phyloP scores from a whole-genome alignment of 2,888 invertebrate genomes.

The Gymnoscelis rufifasciata region DNA sequence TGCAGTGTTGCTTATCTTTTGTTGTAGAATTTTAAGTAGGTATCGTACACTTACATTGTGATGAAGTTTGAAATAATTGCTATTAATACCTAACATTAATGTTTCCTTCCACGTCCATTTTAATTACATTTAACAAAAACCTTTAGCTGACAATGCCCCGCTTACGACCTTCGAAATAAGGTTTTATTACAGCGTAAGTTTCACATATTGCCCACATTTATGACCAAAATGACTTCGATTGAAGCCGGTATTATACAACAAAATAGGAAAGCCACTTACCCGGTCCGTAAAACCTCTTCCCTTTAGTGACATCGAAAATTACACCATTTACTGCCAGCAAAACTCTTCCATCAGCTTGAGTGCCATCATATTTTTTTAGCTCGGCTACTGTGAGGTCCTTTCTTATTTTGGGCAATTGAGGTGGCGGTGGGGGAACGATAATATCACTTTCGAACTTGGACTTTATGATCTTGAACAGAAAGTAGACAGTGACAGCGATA shows the following conservation, averaged over 20 bases:
- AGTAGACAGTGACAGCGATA: constrained; percentile 63
- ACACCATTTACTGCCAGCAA: constrained; percentile 95
- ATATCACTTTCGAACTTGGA: constrained; percentile 61
- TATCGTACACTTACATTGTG: background rate
- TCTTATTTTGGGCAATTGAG: constrained; percentile 87
- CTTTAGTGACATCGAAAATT: constrained; percentile 96
- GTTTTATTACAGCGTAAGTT: background rate
- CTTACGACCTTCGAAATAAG: constrained; percentile 12
- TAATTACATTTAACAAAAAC: too few relatives aligned
- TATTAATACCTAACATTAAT: too few relatives aligned
- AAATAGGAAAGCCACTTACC: constrained; percentile 78
- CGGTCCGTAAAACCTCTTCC: constrained; percentile 95
- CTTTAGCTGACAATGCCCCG: background rate
- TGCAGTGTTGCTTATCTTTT: too few relatives aligned
- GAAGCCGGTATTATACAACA: constrained; percentile 21
- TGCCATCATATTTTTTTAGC: constrained; percentile 90
- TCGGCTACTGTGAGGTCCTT: constrained; percentile 94
- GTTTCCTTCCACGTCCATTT: too few relatives aligned
- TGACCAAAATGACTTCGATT: constrained; percentile 3
- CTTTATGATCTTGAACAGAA: constrained; percentile 82
- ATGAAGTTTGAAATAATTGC: too few relatives aligned
- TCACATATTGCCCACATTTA: background rate
- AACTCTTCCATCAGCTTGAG: constrained; percentile 90
- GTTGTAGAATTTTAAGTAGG: too few relatives aligned
- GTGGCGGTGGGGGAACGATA: constrained; percentile 62